Percentiles rank a stretch among this genome's conserved stretches.
Conservation (phyloP, 1,140 invertebrate species). For the Kradibia gibbosae region DNA sequence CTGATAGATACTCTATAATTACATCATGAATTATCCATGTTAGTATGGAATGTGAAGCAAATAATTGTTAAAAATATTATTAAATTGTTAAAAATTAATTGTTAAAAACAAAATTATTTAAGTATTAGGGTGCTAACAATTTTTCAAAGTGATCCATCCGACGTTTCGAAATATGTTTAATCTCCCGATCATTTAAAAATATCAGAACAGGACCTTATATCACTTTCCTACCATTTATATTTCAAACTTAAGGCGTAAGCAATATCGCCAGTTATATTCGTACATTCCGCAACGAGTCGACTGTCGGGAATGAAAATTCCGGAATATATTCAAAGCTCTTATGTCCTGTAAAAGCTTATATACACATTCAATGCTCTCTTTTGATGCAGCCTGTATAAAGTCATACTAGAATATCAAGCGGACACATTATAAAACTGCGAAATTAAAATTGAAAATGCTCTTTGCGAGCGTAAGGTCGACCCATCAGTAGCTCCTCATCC, state of each 20-base stretch:
- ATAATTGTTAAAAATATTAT: no score
- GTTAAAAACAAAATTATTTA: no score
- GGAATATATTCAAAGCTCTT: slow-evolving; percentile 19
- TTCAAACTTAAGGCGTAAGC: background rate
- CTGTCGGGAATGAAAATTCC: background rate
- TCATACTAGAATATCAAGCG: slow-evolving; percentile 12
- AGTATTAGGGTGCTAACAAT: no score
- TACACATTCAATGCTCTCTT: slow-evolving; percentile 10
- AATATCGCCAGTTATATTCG: background rate
- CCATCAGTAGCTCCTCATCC: background rate
- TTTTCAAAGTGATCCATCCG: no score
- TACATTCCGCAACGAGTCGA: background rate
- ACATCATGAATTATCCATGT: no score
- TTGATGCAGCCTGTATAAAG: background rate
- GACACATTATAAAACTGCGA: background rate
- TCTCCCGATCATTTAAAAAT: no score
- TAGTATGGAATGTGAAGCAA: no score
- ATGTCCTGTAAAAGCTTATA: background rate
- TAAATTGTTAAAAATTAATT: no score
- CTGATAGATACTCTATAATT: no score
- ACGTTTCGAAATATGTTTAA: no score
- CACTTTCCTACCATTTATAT: background rate
- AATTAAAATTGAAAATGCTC: slow-evolving; percentile 21
- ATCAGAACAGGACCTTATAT: background rate
- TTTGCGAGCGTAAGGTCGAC: background rate